These are phyloP conservation scores for Cotesia chilonis DNA, from an alignment of 1,140 invertebrate species.

Conservation along the genomic window DNA sequence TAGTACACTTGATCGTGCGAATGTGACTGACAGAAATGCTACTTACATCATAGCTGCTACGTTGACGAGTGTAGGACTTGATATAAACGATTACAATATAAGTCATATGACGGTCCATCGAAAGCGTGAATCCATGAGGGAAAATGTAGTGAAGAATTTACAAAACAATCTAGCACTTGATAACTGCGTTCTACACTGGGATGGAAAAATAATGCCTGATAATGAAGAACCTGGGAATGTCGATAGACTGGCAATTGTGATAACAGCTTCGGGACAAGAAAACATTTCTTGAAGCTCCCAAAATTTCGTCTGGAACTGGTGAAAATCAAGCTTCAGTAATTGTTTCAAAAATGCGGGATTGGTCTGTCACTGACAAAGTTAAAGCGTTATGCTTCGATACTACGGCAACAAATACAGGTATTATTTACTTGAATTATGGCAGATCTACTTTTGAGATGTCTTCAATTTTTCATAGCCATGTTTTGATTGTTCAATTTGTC, in stretches of 20 bases:
- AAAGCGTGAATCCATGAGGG: slow-evolving; percentile 13
- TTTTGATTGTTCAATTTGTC: neutral
- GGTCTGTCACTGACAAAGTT: slow-evolving; percentile 33
- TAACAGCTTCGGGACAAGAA: slow-evolving; percentile 41
- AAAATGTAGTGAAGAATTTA: slow-evolving; percentile 40
- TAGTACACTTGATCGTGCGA: slow-evolving; percentile 44
- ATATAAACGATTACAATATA: slow-evolving; percentile 1
- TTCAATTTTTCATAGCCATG: slow-evolving; percentile 10
- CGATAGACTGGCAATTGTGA: slow-evolving; percentile 49
- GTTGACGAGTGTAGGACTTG: neutral
- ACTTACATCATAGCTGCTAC: slow-evolving; percentile 4
- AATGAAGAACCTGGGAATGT: slow-evolving; percentile 45
- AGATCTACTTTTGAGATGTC: neutral
- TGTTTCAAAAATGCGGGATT: slow-evolving; percentile 33
- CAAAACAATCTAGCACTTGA: slow-evolving; percentile 41
- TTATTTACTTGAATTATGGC: slow-evolving; percentile 10
- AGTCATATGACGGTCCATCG: slow-evolving; percentile 10
- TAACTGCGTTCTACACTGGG: slow-evolving; percentile 27
- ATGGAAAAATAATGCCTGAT: slow-evolving; percentile 40
- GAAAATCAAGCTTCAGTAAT: slow-evolving; percentile 43
- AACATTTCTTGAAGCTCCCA: slow-evolving; percentile 48
- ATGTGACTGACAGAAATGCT: slow-evolving; percentile 23
- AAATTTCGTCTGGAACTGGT: slow-evolving; percentile 44
- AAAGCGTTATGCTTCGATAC: slow-evolving; percentile 41
- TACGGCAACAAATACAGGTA: slow-evolving; percentile 36